Conservation (phyloP, 2,113 vertebrate genomes). For the Megaleporinus macrocephalus region DNA sequence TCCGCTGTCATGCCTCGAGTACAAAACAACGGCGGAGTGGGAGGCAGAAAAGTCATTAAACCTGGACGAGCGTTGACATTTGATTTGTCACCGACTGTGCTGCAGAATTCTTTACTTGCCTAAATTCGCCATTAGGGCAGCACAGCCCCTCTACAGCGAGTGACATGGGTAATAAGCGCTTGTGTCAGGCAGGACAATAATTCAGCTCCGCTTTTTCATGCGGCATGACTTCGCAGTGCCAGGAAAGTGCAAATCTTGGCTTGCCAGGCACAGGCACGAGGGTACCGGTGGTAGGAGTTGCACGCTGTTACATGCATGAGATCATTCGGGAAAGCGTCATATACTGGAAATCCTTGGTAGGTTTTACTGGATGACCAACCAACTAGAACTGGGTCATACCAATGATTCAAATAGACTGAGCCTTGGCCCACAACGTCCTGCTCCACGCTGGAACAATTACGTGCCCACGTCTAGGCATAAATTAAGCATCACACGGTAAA, state of each 20-base stretch:
- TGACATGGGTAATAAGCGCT: constrained; percentile 40
- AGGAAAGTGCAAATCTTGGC: background rate
- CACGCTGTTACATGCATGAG: constrained; percentile 6
- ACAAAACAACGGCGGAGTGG: constrained; percentile 19
- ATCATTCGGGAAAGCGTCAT: background rate
- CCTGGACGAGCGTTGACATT: constrained; percentile 37
- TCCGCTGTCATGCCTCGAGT: constrained; percentile 7
- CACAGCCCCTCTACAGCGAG: background rate
- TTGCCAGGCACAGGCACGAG: background rate
- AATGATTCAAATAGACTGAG: background rate
- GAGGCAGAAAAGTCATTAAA: constrained; percentile 40
- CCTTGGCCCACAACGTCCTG: constrained; percentile 3
- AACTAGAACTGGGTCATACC: constrained; percentile 5
- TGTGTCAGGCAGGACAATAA: constrained; percentile 18
- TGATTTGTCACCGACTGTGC: constrained; percentile 36
- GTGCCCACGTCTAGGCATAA: constrained; percentile 5
- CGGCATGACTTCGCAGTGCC: background rate
- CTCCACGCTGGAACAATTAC: background rate
- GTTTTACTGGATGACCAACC: constrained; percentile 1
- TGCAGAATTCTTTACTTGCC: constrained; percentile 19
- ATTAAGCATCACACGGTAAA: constrained; percentile 8
- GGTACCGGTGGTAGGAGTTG: background rate
- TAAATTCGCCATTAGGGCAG: constrained; percentile 36
- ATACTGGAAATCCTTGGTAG: background rate
- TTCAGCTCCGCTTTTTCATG: background rate